A percentile compares a stretch with the other conserved stretches of the same genome.
phyloP scores from a whole-genome alignment of 2,797 vertebrate genomes.

The Xenops minutus region DNA sequence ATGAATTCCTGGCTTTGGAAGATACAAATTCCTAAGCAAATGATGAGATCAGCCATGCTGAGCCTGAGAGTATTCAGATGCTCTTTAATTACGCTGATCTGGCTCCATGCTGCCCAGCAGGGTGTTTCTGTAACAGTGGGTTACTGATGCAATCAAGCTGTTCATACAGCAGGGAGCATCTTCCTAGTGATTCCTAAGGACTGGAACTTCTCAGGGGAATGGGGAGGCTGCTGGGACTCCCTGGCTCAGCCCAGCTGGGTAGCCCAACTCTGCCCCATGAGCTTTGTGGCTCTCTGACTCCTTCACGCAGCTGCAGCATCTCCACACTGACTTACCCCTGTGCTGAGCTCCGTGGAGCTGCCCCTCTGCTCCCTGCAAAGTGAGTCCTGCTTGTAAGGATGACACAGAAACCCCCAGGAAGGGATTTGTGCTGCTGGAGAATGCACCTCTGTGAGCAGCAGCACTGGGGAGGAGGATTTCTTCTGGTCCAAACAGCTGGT shows the following conservation, averaged over 20 bases:
- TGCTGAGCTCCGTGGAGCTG: fast-evolving
- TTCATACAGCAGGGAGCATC: too few relatives aligned
- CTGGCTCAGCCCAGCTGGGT: neutral
- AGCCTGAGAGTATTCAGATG: neutral
- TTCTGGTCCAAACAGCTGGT: neutral
- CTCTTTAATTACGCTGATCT: neutral
- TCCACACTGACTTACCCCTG: too few relatives aligned
- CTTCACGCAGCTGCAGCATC: too few relatives aligned
- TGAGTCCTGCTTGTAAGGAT: neutral
- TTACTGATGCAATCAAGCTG: neutral
- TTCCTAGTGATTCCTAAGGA: neutral
- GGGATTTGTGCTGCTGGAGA: neutral
- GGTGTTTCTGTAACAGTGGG: neutral
- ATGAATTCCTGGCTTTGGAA: neutral
- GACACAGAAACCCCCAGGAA: neutral
- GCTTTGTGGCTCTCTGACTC: neutral
- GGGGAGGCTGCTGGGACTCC: neutral
- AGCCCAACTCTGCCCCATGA: neutral
- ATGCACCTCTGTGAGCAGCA: neutral
- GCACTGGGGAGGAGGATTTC: neutral
- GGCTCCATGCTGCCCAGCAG: neutral
- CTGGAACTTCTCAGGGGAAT: neutral
- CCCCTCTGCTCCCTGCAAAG: neutral
- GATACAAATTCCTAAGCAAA: neutral
- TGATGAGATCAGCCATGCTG: neutral